Percentiles rank a stretch among this genome's conserved stretches.
Evolutionary conservation across 2,113 vertebrate genomes (phyloP).

Genomic region (Halcyon senegalensis): DNA sequence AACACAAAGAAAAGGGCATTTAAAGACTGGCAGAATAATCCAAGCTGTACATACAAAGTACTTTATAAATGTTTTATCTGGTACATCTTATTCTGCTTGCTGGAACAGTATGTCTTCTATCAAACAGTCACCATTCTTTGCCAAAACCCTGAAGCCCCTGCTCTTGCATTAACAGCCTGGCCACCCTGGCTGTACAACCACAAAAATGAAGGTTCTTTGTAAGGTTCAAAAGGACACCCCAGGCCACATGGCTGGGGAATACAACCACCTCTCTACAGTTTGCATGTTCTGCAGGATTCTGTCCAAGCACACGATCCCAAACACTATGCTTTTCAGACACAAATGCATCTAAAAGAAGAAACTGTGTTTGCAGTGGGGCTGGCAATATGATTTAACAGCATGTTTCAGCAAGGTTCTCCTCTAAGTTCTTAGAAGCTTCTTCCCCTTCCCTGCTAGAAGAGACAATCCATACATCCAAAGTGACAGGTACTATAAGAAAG

Average conservation of each 20-base stretch:
- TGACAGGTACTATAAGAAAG: background rate
- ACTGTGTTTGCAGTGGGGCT: background rate
- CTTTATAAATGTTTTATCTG: background rate
- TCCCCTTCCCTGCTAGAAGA: background rate
- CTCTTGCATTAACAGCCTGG: background rate
- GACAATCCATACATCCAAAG: background rate
- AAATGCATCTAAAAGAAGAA: background rate
- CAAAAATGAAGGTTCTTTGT: background rate
- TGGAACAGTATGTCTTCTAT: rapidly evolving
- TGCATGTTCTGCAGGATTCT: background rate
- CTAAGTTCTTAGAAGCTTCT: background rate
- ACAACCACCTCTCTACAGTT: background rate
- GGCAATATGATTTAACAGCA: background rate
- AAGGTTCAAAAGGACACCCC: background rate
- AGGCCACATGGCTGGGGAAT: background rate
- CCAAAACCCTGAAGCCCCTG: background rate
- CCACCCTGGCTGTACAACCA: background rate
- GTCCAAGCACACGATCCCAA: background rate
- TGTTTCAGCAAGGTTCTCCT: background rate
- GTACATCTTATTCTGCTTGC: background rate
- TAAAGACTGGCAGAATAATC: background rate
- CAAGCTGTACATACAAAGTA: background rate
- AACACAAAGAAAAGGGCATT: background rate
- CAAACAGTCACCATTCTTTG: background rate
- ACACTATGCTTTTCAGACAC: background rate